Conservation (phyloP, 2,797 vertebrate species). For the Toxotes lorentzi region DNA sequence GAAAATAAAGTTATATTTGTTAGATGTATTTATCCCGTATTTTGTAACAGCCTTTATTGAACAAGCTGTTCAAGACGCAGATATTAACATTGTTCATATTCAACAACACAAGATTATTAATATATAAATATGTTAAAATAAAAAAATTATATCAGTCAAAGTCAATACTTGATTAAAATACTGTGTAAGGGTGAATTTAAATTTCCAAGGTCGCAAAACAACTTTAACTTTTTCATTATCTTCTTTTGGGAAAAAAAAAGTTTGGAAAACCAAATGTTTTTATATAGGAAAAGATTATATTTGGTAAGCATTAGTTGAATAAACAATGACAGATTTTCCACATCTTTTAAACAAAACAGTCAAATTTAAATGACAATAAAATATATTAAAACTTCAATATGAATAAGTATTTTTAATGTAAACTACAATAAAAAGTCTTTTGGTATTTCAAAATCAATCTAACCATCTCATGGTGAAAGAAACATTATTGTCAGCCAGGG, state of each 20-base stretch:
- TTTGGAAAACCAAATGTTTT: not conserved
- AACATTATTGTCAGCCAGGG: not conserved
- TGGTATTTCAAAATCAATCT: not conserved
- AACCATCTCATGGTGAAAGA: not conserved
- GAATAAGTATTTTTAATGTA: not conserved
- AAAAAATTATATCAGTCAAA: not conserved
- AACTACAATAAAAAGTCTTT: not conserved
- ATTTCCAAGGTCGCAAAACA: not conserved
- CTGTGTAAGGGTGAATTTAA: no score
- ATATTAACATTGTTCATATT: not conserved
- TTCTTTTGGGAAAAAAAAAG: not conserved
- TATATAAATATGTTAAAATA: not conserved
- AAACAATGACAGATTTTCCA: not conserved
- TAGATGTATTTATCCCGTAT: slow-evolving; percentile 1
- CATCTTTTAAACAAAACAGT: not conserved
- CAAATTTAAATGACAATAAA: not conserved
- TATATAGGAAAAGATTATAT: not conserved
- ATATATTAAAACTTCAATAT: not conserved
- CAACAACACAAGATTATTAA: not conserved
- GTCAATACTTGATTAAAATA: not conserved
- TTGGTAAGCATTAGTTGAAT: not conserved
- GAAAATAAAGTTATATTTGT: not conserved
- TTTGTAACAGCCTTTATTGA: not conserved
- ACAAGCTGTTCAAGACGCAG: not conserved
- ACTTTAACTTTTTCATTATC: not conserved